Evolutionary conservation across 2,888 invertebrate species (phyloP), one percentile per base, ranked within the genome.

Genomic region (Aphrophora alni): DNA sequence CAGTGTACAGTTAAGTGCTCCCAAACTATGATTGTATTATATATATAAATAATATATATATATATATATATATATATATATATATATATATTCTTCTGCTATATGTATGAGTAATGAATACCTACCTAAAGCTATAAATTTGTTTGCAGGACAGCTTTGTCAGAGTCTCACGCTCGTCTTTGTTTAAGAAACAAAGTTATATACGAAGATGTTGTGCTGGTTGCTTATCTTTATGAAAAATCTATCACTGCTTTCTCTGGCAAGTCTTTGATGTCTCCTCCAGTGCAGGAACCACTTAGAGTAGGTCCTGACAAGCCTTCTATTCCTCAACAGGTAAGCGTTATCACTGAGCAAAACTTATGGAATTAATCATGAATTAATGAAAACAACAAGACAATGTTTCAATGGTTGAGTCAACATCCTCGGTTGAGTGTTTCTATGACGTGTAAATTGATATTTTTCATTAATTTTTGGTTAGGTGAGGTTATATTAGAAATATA

Each of bases 151-250:
- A 86, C 87, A 2, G 82, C 85, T 8, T 82, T 87, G 75, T 84
- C 86, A 7, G 85, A 87, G 79, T 85, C 85, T 21, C 87, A 87
- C 82, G 87, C 87, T 5, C 83, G 86, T 72, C 82, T 87, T 5
- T 83, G 85, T 2, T 80, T 87, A 78, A 84, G 85, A n/a, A 75
- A 75, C 12, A 83, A 82, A 28, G 87, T 86, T 38, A 84, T 83
- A 10, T 82, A 81, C 59, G 86, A 85, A 76, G 87, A 87, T 83
- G 87, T 86, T 5, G 76, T 86, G 2, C 85, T 85, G 21, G 86
- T 86, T 71, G 83, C 86, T 75, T 85, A 82, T 81, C 82, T 87
- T 7, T 86, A 86, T 75, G 86, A 87, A 77, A 83, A 85, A 76
- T 78, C 84, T 0, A 76, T 84, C 12, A 44, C 38, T 17, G 69